Percentiles rank a stretch among this genome's conserved stretches.
These are phyloP conservation scores for Teleogryllus oceanicus DNA, from an alignment of 2,888 invertebrate species.

Conservation along the genomic window DNA sequence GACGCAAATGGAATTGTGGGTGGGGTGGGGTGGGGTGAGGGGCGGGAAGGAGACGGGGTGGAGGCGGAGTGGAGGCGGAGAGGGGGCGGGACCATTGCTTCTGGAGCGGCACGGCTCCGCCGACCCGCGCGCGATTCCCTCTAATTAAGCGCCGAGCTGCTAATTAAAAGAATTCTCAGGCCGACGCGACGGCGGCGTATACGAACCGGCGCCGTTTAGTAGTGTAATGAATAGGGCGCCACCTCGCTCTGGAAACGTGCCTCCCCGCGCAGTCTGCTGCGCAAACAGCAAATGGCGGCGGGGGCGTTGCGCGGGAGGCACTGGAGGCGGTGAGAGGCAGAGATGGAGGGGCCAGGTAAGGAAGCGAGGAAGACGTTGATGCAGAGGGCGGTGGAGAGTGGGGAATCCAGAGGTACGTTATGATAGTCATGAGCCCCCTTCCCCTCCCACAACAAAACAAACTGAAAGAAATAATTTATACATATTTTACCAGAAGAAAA, in stretches of 20 bases:
- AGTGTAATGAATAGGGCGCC: background rate
- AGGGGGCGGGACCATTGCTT: background rate
- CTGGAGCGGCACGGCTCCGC: slow-evolving; percentile 5
- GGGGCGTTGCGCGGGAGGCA: background rate
- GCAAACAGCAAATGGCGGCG: slow-evolving; percentile 4
- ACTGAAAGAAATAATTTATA: no score
- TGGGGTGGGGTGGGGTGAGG: no score
- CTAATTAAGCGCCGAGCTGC: slow-evolving; percentile 18
- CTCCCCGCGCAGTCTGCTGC: background rate
- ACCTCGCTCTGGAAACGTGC: background rate
- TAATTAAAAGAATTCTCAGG: slow-evolving; percentile 1
- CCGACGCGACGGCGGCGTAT: background rate
- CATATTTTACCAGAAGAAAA: no score
- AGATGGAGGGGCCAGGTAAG: background rate
- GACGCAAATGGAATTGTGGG: no score
- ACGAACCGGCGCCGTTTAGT: background rate
- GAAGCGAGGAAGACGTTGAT: background rate
- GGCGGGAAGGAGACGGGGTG: background rate
- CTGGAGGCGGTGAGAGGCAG: no score
- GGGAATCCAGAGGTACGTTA: no score
- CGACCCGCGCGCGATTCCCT: background rate
- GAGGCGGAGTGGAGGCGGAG: background rate
- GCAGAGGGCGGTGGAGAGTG: background rate
- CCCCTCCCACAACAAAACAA: no score
- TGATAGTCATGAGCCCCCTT: no score